Evolutionary conservation across 1,140 invertebrate genomes (phyloP).

Genomic region (Elymnias hypermnestra): DNA sequence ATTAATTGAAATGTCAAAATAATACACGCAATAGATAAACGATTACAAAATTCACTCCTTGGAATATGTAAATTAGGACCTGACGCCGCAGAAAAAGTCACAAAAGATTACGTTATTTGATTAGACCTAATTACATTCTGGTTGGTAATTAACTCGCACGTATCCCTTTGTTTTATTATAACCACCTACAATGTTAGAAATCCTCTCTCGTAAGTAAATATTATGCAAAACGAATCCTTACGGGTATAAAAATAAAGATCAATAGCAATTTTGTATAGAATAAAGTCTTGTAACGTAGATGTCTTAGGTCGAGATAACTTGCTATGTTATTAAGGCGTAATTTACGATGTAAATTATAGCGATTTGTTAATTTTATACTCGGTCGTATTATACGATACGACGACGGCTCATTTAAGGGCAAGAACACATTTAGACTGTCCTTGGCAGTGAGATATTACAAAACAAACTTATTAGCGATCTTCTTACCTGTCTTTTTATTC

Average conservation of each 20-base stretch:
- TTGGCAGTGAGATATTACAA: too few species aligned
- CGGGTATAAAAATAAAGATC: slow-evolving; percentile 12
- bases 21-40: neutral
- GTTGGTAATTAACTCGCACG: slow-evolving; percentile 61
- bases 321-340: slow-evolving; percentile 60
- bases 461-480: too few species aligned
- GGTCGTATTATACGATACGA: slow-evolving; percentile 37
- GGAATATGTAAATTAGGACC: slow-evolving; percentile 25
- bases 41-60: slow-evolving; percentile 10
- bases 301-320: slow-evolving; percentile 61
- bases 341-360: slow-evolving; percentile 66
- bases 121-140: slow-evolving; percentile 69
- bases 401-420: slow-evolving; percentile 35
- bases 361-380: slow-evolving; percentile 66
- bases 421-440: too few species aligned
- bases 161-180: slow-evolving; percentile 69
- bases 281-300: slow-evolving; percentile 27
- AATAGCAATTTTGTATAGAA: neutral
- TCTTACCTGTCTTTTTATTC: too few species aligned
- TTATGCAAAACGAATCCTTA: slow-evolving; percentile 29
- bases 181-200: slow-evolving; percentile 24
- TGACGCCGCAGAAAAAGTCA: slow-evolving; percentile 41
- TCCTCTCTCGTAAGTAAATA: slow-evolving; percentile 2
- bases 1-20: neutral
- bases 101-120: slow-evolving; percentile 64